Evolutionary conservation across 2,113 vertebrate genomes (phyloP).

Genomic region (Numenius arquata): DNA sequence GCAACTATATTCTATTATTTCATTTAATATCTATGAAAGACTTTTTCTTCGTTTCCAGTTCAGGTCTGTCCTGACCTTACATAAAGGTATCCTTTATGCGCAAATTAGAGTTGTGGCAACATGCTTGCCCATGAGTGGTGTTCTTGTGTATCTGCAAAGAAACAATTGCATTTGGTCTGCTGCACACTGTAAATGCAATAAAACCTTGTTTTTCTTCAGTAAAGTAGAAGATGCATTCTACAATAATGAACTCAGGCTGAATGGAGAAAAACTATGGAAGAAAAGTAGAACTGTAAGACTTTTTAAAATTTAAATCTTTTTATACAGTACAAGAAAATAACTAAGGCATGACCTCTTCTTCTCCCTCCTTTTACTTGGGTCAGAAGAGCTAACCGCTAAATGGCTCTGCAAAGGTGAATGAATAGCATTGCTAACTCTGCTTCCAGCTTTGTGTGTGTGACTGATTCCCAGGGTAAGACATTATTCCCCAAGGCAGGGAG

Average conservation of each 20-base stretch:
- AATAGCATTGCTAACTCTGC: not conserved
- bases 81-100: not conserved
- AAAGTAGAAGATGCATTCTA: slow-evolving; percentile 98
- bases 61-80: not conserved
- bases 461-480: not conserved
- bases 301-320: not conserved
- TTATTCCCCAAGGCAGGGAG: not conserved
- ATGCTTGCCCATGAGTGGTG: not conserved
- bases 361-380: not conserved
- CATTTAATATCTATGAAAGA: not conserved
- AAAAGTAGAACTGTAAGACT: slow-evolving; percentile 92
- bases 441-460: not conserved
- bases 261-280: slow-evolving; percentile 92
- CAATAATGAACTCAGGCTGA: slow-evolving; percentile 86
- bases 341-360: not conserved
- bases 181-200: slow-evolving; percentile 25
- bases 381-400: not conserved
- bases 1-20: not conserved
- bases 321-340: not conserved
- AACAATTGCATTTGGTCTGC: not conserved
- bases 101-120: not conserved
- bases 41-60: not conserved
- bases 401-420: not conserved
- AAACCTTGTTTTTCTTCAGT: slow-evolving; percentile 74
- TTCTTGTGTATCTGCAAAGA: slow-evolving; percentile 4